Conservation (phyloP, 2,888 invertebrate species). For the Machimus rusticus region DNA sequence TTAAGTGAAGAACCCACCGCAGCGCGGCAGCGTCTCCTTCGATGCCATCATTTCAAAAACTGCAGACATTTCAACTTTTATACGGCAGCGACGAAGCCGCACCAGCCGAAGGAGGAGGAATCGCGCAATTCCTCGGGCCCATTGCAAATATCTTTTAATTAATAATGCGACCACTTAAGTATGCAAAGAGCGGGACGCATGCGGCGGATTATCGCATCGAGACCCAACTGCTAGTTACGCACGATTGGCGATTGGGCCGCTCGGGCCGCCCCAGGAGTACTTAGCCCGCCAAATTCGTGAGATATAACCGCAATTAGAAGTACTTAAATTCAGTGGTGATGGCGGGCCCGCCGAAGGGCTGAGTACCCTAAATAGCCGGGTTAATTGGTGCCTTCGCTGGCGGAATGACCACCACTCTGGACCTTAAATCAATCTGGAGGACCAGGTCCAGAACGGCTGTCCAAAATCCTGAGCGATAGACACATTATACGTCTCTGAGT, state of each 20-base stretch:
- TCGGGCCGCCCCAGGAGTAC: background rate
- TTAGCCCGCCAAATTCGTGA: conserved; percentile 15
- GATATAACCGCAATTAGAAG: conserved; percentile 12
- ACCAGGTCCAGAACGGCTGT: background rate
- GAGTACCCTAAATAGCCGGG: background rate
- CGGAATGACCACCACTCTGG: background rate
- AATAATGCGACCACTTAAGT: background rate
- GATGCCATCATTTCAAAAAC: background rate
- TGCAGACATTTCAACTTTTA: background rate
- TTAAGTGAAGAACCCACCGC: background rate
- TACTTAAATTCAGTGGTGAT: conserved; percentile 20
- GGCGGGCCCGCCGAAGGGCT: background rate
- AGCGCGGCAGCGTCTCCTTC: background rate
- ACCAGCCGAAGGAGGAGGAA: background rate
- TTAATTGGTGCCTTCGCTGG: background rate
- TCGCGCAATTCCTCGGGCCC: background rate
- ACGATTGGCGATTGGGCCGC: background rate
- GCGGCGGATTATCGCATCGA: background rate
- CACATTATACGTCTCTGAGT: background rate
- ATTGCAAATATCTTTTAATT: conserved; percentile 7
- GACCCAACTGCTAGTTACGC: background rate
- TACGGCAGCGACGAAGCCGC: background rate
- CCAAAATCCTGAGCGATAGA: background rate
- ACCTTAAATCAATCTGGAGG: background rate
- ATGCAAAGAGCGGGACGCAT: background rate